Percentiles rank a stretch among this genome's conserved stretches.
phyloP scores from a whole-genome alignment of 2,113 vertebrate genomes.

The Okapia johnstoni region DNA sequence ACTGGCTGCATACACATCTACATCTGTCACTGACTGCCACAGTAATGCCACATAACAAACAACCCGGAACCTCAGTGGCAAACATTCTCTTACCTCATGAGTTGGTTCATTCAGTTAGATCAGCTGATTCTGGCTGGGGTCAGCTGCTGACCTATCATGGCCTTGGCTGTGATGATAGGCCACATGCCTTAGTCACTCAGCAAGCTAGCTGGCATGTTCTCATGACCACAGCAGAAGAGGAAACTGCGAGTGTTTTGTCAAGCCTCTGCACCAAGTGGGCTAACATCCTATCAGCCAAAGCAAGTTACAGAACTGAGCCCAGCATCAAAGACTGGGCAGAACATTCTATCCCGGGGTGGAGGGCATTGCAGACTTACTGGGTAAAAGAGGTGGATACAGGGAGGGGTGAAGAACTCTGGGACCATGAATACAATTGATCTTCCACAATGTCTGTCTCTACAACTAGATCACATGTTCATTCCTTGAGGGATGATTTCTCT shows the following conservation, averaged over 20 bases:
- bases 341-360: background rate
- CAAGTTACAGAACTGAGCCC: background rate
- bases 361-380: background rate
- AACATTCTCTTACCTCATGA: background rate
- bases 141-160: background rate
- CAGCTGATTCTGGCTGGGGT: background rate
- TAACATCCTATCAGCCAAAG: background rate
- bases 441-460: background rate
- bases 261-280: background rate
- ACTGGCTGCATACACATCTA: rapidly evolving
- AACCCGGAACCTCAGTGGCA: background rate
- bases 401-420: background rate
- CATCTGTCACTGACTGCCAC: background rate
- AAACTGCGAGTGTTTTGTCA: background rate
- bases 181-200: background rate
- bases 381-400: background rate
- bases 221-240: background rate
- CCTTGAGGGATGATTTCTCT: background rate
- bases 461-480: background rate
- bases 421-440: background rate
- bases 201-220: background rate
- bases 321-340: background rate
- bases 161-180: background rate
- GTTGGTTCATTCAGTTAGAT: background rate
- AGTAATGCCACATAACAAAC: background rate